Conservation (phyloP, 2,113 vertebrate species). For the Centrocercus urophasianus region DNA sequence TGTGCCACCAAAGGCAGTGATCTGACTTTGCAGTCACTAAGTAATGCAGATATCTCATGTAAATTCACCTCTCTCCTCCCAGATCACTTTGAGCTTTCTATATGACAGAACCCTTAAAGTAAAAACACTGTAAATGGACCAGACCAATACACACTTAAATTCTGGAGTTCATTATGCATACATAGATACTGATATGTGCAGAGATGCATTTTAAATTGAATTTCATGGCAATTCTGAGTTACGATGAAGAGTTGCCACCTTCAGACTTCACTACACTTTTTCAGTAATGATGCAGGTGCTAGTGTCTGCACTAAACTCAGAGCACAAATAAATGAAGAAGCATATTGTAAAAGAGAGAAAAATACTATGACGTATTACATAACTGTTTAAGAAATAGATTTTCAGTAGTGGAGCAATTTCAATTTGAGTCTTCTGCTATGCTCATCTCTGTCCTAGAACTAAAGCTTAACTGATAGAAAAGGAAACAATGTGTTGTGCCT, state of each 20-base stretch:
- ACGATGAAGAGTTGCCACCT: not conserved
- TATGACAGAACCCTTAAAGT: not conserved
- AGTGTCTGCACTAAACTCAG: not conserved
- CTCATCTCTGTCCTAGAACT: not conserved
- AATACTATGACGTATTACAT: not conserved
- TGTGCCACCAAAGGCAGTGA: not conserved
- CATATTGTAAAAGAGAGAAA: not conserved
- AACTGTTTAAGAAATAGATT: not conserved
- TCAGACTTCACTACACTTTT: not conserved
- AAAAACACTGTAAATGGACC: not conserved
- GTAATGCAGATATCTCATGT: not conserved
- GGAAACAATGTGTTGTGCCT: not conserved
- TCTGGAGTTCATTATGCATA: not conserved
- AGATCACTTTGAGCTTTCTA: not conserved
- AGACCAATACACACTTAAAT: not conserved
- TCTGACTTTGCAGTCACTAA: not conserved
- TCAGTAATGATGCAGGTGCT: not conserved
- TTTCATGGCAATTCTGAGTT: not conserved
- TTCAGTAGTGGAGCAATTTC: not conserved
- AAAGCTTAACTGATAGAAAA: not conserved
- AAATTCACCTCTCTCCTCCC: not conserved
- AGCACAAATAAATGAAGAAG: not conserved
- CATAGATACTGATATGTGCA: rapidly evolving
- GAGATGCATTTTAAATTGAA: not conserved
- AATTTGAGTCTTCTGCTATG: not conserved